Percentiles rank a stretch among this genome's conserved stretches.
These are phyloP conservation scores for Myotis yumanensis DNA, from an alignment of 2,113 vertebrate species.

Conservation along the genomic window DNA sequence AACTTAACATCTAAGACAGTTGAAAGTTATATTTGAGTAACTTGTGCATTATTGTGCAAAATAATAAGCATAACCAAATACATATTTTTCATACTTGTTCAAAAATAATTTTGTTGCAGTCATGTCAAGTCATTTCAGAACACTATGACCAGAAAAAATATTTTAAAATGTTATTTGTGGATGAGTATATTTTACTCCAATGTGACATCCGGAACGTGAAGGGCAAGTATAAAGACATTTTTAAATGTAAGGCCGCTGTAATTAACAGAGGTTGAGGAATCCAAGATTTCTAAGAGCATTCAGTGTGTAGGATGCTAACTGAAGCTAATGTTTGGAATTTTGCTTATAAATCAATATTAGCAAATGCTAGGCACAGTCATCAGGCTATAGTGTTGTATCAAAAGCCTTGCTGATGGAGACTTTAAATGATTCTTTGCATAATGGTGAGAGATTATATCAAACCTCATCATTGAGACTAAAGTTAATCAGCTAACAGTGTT, in stretches of 20 bases:
- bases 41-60: not conserved
- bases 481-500: not conserved
- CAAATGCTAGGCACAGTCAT: not conserved
- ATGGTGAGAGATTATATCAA: not conserved
- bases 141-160: not conserved
- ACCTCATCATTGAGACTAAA: not conserved
- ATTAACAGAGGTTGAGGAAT: not conserved
- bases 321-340: not conserved
- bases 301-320: not conserved
- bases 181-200: not conserved
- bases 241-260: not conserved
- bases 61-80: not conserved
- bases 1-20: not conserved
- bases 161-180: not conserved
- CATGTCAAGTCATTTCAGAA: not conserved
- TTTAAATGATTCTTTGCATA: not conserved
- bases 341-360: not conserved
- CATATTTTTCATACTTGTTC: not conserved
- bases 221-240: not conserved
- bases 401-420: not conserved
- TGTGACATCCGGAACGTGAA: not conserved
- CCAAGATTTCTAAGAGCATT: conserved; percentile 18
- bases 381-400: not conserved
- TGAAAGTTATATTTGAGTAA: not conserved
- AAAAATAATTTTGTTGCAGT: not conserved